A percentile compares a stretch with the other conserved stretches of the same genome.
phyloP scores from a whole-genome alignment of 2,113 vertebrate genomes.

The Ivindomyrus marchei region DNA sequence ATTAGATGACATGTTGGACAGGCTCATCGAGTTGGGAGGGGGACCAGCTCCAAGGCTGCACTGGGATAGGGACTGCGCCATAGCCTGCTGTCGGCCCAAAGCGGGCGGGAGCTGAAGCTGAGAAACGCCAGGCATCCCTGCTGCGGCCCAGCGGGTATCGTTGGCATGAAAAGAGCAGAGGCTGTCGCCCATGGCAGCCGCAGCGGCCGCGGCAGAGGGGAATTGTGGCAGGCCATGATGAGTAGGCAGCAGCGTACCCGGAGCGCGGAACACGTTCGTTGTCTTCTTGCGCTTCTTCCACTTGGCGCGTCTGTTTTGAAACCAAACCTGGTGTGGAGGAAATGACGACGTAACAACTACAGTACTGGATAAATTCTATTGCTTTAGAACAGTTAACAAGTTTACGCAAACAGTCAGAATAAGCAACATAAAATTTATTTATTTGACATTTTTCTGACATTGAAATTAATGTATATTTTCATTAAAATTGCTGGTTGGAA shows the following conservation, averaged over 20 bases:
- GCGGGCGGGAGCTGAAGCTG: conserved; percentile 86
- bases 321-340: conserved; percentile 75
- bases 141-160: conserved; percentile 90
- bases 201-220: conserved; percentile 73
- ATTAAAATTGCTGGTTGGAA: background rate
- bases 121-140: conserved; percentile 88
- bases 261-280: conserved; percentile 89
- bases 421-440: background rate
- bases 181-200: conserved; percentile 91
- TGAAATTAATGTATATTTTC: background rate
- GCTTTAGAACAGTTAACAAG: background rate
- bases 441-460: background rate
- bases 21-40: conserved; percentile 88
- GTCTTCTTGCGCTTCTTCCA: conserved; percentile 99
- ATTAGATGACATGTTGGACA: conserved; percentile 90
- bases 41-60: conserved; percentile 85
- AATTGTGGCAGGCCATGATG: conserved; percentile 81
- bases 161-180: conserved; percentile 97
- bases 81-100: conserved; percentile 81
- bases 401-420: background rate
- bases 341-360: background rate
- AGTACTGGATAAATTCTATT: background rate
- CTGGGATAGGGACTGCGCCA: conserved; percentile 94
- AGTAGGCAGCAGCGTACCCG: conserved; percentile 86
- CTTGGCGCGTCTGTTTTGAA: conserved; percentile 94